These are phyloP conservation scores for Apostichopus japonicus DNA, from an alignment of 35 echinoderm and acorn worm species.

Conservation along the genomic window DNA sequence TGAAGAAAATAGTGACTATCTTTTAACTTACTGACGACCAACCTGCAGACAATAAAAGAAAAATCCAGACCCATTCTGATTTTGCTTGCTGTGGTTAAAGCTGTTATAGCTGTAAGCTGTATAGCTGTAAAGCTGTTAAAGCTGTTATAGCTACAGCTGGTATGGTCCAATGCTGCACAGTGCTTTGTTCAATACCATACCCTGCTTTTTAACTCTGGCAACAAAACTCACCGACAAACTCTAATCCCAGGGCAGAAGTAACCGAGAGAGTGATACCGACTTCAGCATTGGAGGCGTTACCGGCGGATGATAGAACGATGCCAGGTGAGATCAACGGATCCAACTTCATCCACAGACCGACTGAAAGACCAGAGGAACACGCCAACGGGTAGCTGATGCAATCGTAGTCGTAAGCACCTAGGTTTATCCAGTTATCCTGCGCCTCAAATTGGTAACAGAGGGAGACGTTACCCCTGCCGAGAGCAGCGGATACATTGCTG, in stretches of 20 bases:
- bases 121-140: too few relatives aligned
- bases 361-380: constrained; percentile 59
- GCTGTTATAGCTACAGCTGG: too few relatives aligned
- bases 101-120: too few relatives aligned
- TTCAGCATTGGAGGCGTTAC: constrained; percentile 19
- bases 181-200: too few relatives aligned
- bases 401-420: constrained; percentile 55
- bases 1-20: too few relatives aligned
- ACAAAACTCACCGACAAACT: constrained; percentile 7
- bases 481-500: constrained; percentile 38
- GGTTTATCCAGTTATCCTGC: constrained; percentile 60
- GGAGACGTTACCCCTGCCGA: constrained; percentile 50
- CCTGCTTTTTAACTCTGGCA: not conserved
- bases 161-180: too few relatives aligned
- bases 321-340: not conserved
- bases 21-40: too few relatives aligned
- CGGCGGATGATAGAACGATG: constrained; percentile 61
- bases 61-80: too few relatives aligned
- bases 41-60: too few relatives aligned
- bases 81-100: too few relatives aligned
- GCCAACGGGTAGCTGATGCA: constrained; percentile 59
- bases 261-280: constrained; percentile 65
- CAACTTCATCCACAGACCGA: constrained; percentile 73
- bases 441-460: constrained; percentile 54
- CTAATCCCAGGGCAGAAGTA: not conserved